phyloP scores from a whole-genome alignment of 2,113 vertebrate species.

The Dinomys branickii region DNA sequence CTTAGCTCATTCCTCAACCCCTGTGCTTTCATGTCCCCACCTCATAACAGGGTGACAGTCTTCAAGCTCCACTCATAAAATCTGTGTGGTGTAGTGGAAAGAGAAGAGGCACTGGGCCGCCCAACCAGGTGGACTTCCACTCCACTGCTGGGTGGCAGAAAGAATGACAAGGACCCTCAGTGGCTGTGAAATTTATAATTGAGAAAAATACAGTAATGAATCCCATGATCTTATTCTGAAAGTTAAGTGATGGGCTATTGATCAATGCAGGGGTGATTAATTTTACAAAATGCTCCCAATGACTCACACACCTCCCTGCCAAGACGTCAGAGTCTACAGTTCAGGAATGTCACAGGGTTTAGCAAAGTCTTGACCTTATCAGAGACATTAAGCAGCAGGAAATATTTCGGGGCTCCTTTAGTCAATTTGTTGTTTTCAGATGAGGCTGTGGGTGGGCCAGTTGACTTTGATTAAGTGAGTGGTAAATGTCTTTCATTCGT shows the following conservation, averaged over 20 bases:
- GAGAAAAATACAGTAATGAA: background rate
- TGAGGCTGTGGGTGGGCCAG: background rate
- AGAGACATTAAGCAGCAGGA: background rate
- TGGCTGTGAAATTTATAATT: background rate
- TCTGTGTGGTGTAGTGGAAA: fast-evolving
- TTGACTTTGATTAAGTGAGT: background rate
- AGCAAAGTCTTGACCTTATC: background rate
- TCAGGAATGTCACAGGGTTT: too few species aligned
- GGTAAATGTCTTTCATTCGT: background rate
- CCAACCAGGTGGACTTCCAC: background rate
- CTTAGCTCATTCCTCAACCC: fast-evolving
- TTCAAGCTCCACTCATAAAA: background rate
- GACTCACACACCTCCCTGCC: background rate
- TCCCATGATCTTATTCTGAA: background rate
- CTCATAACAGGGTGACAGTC: background rate
- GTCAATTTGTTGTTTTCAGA: background rate
- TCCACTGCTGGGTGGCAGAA: too few species aligned
- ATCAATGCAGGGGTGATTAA: fast-evolving
- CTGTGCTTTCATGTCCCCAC: background rate
- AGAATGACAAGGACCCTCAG: background rate
- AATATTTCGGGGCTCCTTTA: background rate
- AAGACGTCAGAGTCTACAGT: background rate
- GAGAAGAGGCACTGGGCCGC: fast-evolving
- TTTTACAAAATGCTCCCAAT: background rate
- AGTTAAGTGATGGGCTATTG: background rate